These are phyloP conservation scores for Rhodeus uyekii DNA, from an alignment of 2,797 vertebrate genomes.

Conservation along the genomic window DNA sequence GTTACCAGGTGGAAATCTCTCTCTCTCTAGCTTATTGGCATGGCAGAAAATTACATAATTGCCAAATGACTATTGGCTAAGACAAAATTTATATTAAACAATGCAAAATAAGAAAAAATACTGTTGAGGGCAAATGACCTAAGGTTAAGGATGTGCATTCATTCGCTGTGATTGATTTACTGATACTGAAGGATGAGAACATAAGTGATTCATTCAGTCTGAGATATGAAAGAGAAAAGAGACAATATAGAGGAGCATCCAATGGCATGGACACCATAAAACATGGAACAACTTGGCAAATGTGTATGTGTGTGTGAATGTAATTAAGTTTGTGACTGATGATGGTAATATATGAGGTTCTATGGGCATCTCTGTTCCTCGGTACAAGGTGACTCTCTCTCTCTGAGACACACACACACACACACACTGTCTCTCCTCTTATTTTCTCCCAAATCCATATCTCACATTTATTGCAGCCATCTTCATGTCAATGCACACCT, in stretches of 20 bases:
- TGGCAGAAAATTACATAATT: conserved; percentile 27
- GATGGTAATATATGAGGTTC: conserved; percentile 43
- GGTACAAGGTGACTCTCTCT: conserved; percentile 56
- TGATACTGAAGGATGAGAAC: conserved; percentile 6
- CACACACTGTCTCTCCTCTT: conserved; percentile 9
- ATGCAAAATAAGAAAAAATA: conserved; percentile 6
- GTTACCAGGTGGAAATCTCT: conserved; percentile 27
- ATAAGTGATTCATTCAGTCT: conserved; percentile 22
- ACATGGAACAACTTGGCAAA: conserved; percentile 19
- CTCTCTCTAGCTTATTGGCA: conserved; percentile 3
- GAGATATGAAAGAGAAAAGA: neutral
- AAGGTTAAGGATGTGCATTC: conserved; percentile 28
- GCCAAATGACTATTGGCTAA: conserved; percentile 12
- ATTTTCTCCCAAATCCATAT: conserved; percentile 41
- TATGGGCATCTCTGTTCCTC: conserved; percentile 32
- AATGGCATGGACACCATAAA: conserved; percentile 27
- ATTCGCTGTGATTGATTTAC: conserved; percentile 33
- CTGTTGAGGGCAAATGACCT: no score
- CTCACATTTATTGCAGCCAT: conserved; percentile 49
- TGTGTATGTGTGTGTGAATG: conserved; percentile 32
- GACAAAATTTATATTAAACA: conserved; percentile 26
- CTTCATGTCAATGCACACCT: conserved; percentile 46
- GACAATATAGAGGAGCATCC: neutral
- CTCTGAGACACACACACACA: conserved; percentile 31
- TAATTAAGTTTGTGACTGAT: conserved; percentile 38